Evolutionary conservation across 2,113 vertebrate genomes (phyloP).

Genomic region (Vulpes lagopus): DNA sequence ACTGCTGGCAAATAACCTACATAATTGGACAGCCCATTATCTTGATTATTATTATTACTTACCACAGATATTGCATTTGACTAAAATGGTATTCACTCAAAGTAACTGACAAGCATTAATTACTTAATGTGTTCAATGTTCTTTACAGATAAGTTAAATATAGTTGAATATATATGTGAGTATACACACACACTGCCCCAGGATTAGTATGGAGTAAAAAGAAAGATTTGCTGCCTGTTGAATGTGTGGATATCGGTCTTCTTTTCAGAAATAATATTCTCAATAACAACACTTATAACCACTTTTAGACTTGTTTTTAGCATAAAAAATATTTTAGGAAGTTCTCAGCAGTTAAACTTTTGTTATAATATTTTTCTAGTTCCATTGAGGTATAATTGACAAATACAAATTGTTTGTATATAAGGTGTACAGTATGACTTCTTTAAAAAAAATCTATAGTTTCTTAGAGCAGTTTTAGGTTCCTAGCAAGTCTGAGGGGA

Average conservation of each 20-base stretch:
- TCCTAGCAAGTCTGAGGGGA: neutral
- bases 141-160: slow-evolving; percentile 71
- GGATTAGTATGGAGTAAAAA: neutral
- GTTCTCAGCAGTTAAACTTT: neutral
- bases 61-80: slow-evolving; percentile 56
- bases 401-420: neutral
- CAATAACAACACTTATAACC: neutral
- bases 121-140: slow-evolving; percentile 71
- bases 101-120: slow-evolving; percentile 78
- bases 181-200: neutral
- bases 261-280: neutral
- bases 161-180: slow-evolving; percentile 4
- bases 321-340: neutral
- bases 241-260: neutral
- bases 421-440: neutral
- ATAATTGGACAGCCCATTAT: slow-evolving; percentile 80
- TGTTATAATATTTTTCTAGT: neutral
- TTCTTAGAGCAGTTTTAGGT: neutral
- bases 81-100: slow-evolving; percentile 48
- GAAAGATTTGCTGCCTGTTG: neutral
- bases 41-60: slow-evolving; percentile 72
- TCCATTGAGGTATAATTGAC: neutral
- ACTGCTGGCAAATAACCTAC: slow-evolving; percentile 75
- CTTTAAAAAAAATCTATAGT: neutral
- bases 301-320: neutral